phyloP scores from a whole-genome alignment of 2,113 vertebrate genomes.

The Cardinalis cardinalis region DNA sequence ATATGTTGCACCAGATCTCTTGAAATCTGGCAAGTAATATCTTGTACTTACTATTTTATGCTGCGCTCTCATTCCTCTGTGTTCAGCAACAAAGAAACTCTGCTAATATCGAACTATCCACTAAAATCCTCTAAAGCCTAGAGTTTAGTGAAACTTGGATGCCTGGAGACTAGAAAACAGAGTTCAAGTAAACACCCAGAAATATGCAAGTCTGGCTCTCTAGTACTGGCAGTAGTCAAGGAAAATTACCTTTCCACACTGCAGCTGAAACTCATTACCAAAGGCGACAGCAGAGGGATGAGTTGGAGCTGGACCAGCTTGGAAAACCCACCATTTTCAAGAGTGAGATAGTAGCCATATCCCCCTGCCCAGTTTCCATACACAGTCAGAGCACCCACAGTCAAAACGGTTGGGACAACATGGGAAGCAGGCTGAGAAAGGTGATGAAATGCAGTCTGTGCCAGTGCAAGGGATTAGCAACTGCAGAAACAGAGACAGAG shows the following conservation, averaged over 20 bases:
- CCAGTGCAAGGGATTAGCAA: background rate
- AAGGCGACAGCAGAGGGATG: slow-evolving; percentile 22
- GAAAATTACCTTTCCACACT: slow-evolving; percentile 62
- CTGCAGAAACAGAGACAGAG: background rate
- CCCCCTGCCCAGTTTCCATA: background rate
- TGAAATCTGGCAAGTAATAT: slow-evolving; percentile 8
- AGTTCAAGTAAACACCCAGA: slow-evolving; percentile 53
- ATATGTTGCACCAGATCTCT: background rate
- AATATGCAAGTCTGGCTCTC: slow-evolving; percentile 49
- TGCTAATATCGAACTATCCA: background rate
- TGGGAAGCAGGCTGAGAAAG: background rate
- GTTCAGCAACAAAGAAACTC: background rate
- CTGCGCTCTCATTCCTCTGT: background rate
- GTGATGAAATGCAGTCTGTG: background rate
- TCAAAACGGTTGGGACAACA: background rate
- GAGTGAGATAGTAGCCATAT: background rate
- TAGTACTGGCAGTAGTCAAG: slow-evolving; percentile 38
- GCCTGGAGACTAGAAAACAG: slow-evolving; percentile 50
- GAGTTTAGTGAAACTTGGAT: background rate
- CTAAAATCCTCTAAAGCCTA: background rate
- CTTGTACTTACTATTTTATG: background rate
- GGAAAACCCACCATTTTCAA: background rate
- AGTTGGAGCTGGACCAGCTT: slow-evolving; percentile 24
- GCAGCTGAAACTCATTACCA: slow-evolving; percentile 52
- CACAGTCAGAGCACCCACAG: background rate